A percentile compares a stretch with the other conserved stretches of the same genome.
phyloP scores from a whole-genome alignment of 2,888 invertebrate species.

The Xestobium rufovillosum region DNA sequence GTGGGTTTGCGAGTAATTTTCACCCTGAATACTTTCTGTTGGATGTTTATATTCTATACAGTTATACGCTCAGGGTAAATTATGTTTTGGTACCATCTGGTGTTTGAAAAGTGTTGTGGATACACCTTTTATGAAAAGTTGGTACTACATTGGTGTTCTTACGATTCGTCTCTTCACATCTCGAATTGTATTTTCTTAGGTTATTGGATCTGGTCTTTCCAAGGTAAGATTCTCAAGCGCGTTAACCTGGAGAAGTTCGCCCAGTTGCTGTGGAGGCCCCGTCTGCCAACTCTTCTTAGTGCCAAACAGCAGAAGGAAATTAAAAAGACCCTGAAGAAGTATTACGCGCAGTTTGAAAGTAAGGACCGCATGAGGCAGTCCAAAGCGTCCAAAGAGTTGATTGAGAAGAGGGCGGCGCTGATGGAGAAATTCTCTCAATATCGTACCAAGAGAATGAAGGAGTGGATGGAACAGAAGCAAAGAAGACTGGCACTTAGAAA shows the following conservation, averaged over 20 bases:
- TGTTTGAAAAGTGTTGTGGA: background rate
- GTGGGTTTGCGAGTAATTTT: no score
- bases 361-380: conserved; percentile 91
- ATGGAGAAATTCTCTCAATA: conserved; percentile 83
- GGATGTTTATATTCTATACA: background rate
- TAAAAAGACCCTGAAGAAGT: conserved; percentile 96
- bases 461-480: conserved; percentile 71
- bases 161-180: background rate
- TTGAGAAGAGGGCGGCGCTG: conserved; percentile 82
- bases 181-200: conserved; percentile 45
- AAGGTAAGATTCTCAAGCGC: conserved; percentile 67
- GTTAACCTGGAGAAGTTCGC: conserved; percentile 89
- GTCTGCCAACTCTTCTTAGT: conserved; percentile 77
- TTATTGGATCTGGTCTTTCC: conserved; percentile 98
- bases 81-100: no score
- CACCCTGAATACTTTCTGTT: background rate
- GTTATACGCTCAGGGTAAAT: conserved; percentile 21
- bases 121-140: no score
- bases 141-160: no score
- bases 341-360: conserved; percentile 90
- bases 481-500: conserved; percentile 77
- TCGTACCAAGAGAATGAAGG: conserved; percentile 63
- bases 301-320: conserved; percentile 88
- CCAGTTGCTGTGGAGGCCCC: conserved; percentile 92
- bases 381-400: conserved; percentile 89